Evolutionary conservation across 1,140 invertebrate genomes (phyloP).

Genomic region (Platyscapa corneri): DNA sequence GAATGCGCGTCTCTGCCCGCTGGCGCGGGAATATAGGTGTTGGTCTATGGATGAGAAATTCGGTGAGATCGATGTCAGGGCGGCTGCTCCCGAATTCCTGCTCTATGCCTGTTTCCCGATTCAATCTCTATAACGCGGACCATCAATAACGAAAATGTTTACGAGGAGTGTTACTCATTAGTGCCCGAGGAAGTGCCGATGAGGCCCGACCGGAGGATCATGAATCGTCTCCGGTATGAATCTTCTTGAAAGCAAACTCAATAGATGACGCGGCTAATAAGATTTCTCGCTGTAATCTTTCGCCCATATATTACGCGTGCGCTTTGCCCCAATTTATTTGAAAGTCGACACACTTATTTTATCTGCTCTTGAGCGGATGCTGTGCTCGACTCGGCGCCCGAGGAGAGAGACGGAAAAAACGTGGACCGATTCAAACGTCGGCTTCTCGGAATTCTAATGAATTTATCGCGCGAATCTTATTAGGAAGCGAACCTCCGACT

Average conservation of each 20-base stretch:
- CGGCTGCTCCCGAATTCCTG: neutral
- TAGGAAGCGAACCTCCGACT: neutral
- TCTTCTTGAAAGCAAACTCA: neutral
- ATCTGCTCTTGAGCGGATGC: neutral
- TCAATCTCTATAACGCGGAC: neutral
- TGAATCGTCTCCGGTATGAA: neutral
- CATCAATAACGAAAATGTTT: conserved; percentile 23
- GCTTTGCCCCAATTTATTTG: conserved; percentile 20
- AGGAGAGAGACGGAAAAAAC: neutral
- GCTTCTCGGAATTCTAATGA: neutral
- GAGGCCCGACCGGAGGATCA: neutral
- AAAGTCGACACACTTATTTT: conserved; percentile 28
- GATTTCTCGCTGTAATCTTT: neutral
- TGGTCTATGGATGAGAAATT: conserved; percentile 5
- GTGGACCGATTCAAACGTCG: neutral
- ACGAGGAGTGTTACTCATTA: conserved; percentile 6
- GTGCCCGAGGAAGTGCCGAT: neutral
- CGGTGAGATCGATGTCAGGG: conserved; percentile 39
- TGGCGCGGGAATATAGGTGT: neutral
- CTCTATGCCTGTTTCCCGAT: neutral
- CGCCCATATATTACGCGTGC: neutral
- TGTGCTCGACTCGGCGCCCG: neutral
- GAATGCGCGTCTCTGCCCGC: conserved; percentile 23
- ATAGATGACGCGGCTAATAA: neutral
- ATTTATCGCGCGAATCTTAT: neutral